A percentile compares a stretch with the other conserved stretches of the same genome.
Conservation (phyloP, 2,888 invertebrate species). For the Ctenicera cuprea region DNA sequence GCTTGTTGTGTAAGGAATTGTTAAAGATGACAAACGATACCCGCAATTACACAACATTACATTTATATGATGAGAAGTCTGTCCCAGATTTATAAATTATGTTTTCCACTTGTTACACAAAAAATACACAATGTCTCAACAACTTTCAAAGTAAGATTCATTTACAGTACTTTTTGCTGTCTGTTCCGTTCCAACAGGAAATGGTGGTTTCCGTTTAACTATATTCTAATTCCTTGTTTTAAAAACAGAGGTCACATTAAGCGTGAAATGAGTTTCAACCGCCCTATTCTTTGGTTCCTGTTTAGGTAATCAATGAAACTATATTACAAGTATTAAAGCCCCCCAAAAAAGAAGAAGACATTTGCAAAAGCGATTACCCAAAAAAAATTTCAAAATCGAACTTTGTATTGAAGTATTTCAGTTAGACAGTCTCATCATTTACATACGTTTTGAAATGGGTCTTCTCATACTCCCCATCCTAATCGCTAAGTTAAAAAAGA, state of each 20-base stretch:
- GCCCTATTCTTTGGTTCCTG: not conserved
- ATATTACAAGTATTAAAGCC: not conserved
- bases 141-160: not conserved
- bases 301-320: not conserved
- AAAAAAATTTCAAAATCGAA: too few relatives aligned
- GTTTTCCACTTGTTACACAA: slow-evolving; percentile 25
- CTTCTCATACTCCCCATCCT: too few relatives aligned
- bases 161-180: not conserved
- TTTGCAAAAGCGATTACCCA: too few relatives aligned
- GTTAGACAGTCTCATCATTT: too few relatives aligned
- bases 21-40: slow-evolving; percentile 54
- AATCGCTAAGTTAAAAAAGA: not conserved
- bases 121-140: slow-evolving; percentile 6
- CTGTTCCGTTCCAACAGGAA: not conserved
- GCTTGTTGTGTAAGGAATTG: slow-evolving; percentile 42
- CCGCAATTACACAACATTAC: slow-evolving; percentile 48
- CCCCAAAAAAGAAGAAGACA: too few relatives aligned
- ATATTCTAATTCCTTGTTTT: slow-evolving; percentile 19
- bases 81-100: slow-evolving; percentile 36
- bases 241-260: not conserved
- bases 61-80: slow-evolving; percentile 46
- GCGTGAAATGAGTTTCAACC: slow-evolving; percentile 12
- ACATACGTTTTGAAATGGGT: too few relatives aligned
- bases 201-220: not conserved
- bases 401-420: too few relatives aligned